phyloP scores from a whole-genome alignment of 2,113 vertebrate genomes.

The Notechis scutatus region DNA sequence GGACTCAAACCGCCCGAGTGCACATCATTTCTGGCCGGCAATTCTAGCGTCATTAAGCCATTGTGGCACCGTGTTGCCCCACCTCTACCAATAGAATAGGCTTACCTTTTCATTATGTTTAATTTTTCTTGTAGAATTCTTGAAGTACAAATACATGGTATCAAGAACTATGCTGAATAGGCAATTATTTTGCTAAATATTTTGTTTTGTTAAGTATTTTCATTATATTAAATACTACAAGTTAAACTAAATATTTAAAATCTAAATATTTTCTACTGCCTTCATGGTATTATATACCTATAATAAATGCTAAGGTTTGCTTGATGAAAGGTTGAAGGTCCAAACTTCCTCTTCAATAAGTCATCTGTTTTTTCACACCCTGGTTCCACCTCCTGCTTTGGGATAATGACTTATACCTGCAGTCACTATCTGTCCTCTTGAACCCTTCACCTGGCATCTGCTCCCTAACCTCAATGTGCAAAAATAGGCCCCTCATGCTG shows the following conservation, averaged over 20 bases:
- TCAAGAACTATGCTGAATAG: slow-evolving; percentile 9
- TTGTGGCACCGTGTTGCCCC: no score
- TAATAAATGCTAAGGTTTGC: not conserved
- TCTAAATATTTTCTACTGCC: slow-evolving; percentile 6
- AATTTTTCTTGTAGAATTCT: slow-evolving; percentile 18
- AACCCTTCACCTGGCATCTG: not conserved
- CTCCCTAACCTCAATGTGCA: not conserved
- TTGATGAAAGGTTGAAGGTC: not conserved
- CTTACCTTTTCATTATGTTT: slow-evolving; percentile 26
- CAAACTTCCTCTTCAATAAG: not conserved
- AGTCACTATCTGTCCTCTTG: not conserved
- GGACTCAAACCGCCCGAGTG: no score
- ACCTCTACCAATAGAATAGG: not conserved
- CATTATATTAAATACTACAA: slow-evolving; percentile 15
- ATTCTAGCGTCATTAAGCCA: no score
- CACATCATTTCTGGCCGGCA: no score
- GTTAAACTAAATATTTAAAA: slow-evolving; percentile 2
- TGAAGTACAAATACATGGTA: slow-evolving; percentile 9
- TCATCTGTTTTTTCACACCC: not conserved
- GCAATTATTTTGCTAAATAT: slow-evolving; percentile 34
- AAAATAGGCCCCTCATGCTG: not conserved
- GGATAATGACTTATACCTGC: not conserved
- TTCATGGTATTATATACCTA: slow-evolving; percentile 15
- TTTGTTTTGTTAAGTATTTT: slow-evolving; percentile 4
- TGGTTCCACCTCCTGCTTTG: not conserved